Conservation (phyloP, 2,888 invertebrate species). For the Eretmocerus hayati region DNA sequence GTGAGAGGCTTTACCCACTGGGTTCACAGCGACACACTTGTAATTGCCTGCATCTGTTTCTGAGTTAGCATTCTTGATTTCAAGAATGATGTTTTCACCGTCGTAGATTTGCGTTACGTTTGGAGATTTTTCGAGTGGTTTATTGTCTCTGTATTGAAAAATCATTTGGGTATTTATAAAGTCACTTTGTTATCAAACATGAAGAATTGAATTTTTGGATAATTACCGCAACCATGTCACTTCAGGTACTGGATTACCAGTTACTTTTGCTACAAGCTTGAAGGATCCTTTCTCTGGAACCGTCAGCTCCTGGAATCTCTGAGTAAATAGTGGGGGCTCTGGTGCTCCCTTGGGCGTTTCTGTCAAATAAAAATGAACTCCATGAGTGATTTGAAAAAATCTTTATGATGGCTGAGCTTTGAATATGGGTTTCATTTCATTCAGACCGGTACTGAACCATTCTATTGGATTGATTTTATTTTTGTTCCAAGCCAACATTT, state of each 20-base stretch:
- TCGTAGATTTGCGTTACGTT: conserved; percentile 73
- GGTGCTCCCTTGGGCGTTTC: conserved; percentile 69
- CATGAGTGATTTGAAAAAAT: no score
- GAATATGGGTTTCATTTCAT: no score
- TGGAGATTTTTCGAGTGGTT: conserved; percentile 67
- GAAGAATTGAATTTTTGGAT: conserved; percentile 17
- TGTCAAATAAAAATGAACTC: conserved; percentile 41
- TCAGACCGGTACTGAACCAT: no score
- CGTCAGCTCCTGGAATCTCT: conserved; percentile 78
- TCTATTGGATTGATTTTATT: no score
- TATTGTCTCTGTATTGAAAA: conserved; percentile 59
- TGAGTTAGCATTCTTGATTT: conserved; percentile 72
- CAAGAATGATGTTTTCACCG: conserved; percentile 75
- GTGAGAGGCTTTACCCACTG: conserved; percentile 82
- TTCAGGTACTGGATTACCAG: conserved; percentile 74
- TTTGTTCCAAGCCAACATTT: no score
- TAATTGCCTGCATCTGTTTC: conserved; percentile 88
- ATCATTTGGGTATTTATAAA: not conserved
- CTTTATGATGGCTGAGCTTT: no score
- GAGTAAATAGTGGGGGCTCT: conserved; percentile 80
- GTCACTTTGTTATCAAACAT: not conserved
- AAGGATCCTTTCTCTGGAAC: conserved; percentile 75
- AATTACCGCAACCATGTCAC: conserved; percentile 79
- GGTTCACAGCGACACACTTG: conserved; percentile 83
- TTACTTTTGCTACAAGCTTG: conserved; percentile 73